phyloP scores from a whole-genome alignment of 2,113 vertebrate species.

The Otocyon megalotis region DNA sequence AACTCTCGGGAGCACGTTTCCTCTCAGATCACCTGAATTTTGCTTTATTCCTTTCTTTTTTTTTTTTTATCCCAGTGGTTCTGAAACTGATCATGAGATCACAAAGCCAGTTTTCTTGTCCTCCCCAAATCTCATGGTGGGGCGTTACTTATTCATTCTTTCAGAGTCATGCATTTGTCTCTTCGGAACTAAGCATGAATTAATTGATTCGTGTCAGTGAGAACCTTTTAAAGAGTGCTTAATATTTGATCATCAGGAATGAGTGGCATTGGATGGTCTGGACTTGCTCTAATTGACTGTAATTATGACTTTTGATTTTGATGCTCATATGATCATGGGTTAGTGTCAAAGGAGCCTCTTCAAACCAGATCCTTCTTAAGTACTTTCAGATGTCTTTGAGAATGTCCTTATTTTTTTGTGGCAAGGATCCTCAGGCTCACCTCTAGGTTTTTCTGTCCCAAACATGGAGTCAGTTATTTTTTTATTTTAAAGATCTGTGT shows the following conservation, averaged over 20 bases:
- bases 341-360: neutral
- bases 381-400: neutral
- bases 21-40: neutral
- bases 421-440: neutral
- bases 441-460: neutral
- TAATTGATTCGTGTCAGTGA: neutral
- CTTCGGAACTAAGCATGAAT: neutral
- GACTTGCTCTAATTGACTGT: neutral
- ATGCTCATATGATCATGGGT: neutral
- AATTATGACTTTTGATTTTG: neutral
- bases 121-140: fast-evolving
- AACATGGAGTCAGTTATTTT: neutral
- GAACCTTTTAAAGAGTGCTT: neutral
- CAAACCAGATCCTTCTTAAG: neutral
- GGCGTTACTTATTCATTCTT: neutral
- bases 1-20: neutral
- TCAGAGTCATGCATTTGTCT: neutral
- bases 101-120: neutral
- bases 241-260: neutral
- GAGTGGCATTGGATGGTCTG: neutral
- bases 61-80: neutral
- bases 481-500: neutral
- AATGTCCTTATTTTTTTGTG: neutral
- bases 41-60: neutral
- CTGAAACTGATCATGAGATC: neutral